Evolutionary conservation across 2,888 invertebrate species (phyloP), one percentile per base, ranked within the genome.

Genomic region (Brassicogethes aeneus): DNA sequence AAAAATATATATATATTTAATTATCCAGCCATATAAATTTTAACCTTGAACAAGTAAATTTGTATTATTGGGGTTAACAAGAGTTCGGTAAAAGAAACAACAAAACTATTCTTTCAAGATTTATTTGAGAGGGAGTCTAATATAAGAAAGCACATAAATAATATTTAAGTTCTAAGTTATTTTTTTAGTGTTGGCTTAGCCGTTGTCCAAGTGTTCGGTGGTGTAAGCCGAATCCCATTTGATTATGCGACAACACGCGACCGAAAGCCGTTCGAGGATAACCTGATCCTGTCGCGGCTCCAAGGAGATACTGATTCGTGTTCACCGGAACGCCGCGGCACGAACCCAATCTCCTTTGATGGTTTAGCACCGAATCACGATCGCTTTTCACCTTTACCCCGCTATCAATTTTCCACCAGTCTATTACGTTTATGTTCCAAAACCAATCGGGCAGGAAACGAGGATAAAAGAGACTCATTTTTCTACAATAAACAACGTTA

Each of bases 241-340:
- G 62, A 63, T 64, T 63, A 63, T 64, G 64, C 64, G 51, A 35
- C 51, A 48, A 52, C 64, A 64, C 62, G 64, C 56, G 50, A 37
- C 42, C 44, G 23, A 10, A 13, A 32, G 32, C 10, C 32, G 14
- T 8, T 13, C 32, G 12, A 32, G 32, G 32, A 32, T 32, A 32
- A 32, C 32, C 32, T 32, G 7, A 32, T 32, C 32, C 14, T 32
- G 32, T 8, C 32, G 10, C 32, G 32, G 32, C 32, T 12, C 32
- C 14, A 13, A 8, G 3, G 32, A 32, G 32, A 32, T 32, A 32
- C 12, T 12, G 32, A 32, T 12, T 32, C 10, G 8, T 13, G 32
- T 32, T 32, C 14, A 32, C 32, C 32, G 32, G 32, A 32, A 41
- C 45, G 46, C 44, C 41, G 45, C 48, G 51, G 57, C 61, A 60